A percentile compares a stretch with the other conserved stretches of the same genome.
These are phyloP conservation scores for Fopius arisanus DNA, from an alignment of 1,140 invertebrate species.

Conservation along the genomic window DNA sequence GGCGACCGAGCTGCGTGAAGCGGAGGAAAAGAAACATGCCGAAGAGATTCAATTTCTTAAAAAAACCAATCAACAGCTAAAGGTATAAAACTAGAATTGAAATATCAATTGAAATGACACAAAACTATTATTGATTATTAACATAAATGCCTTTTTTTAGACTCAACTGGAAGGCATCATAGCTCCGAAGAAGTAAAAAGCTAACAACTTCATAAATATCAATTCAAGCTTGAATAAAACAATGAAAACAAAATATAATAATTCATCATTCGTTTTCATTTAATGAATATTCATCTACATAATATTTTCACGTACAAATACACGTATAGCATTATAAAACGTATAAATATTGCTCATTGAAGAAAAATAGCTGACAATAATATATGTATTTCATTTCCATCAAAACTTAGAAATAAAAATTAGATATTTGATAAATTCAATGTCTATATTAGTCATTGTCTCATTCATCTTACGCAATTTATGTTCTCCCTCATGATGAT, in stretches of 20 bases:
- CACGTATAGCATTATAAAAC: slow-evolving; percentile 50
- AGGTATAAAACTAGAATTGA: too few species aligned
- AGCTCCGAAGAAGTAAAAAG: slow-evolving; percentile 83
- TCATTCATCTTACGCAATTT: background rate
- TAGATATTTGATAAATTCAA: background rate
- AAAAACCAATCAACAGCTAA: slow-evolving; percentile 92
- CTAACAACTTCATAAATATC: slow-evolving; percentile 19
- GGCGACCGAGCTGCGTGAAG: slow-evolving; percentile 82
- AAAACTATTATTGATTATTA: too few species aligned
- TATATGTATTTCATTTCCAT: slow-evolving; percentile 24
- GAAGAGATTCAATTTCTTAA: slow-evolving; percentile 92
- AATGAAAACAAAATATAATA: background rate
- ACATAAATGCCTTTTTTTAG: slow-evolving; percentile 69
- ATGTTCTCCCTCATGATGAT: background rate
- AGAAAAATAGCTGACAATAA: slow-evolving; percentile 47
- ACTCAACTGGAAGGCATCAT: slow-evolving; percentile 92
- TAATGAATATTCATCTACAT: slow-evolving; percentile 46
- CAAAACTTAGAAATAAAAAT: slow-evolving; percentile 1
- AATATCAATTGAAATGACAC: too few species aligned
- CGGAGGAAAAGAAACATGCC: slow-evolving; percentile 89
- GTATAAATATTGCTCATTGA: slow-evolving; percentile 55
- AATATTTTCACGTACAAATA: slow-evolving; percentile 48
- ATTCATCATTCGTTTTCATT: background rate
- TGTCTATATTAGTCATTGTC: background rate
- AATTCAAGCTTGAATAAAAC: background rate